Percentiles rank a stretch among this genome's conserved stretches.
Conservation (phyloP, 2,888 invertebrate species). For the Tethea ocularis region DNA sequence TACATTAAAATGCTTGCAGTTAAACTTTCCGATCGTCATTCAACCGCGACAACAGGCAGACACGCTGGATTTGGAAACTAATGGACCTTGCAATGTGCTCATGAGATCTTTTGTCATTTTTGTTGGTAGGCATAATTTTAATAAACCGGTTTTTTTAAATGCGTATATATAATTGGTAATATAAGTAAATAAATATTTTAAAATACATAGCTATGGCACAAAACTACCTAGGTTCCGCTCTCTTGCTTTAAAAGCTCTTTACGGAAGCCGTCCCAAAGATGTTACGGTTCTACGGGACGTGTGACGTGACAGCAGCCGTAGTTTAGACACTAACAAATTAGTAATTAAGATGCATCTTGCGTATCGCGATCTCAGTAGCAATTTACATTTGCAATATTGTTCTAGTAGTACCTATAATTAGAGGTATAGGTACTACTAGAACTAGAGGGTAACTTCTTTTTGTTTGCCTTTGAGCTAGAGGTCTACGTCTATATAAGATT, state of each 20-base stretch:
- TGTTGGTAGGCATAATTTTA: no score
- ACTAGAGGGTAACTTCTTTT: no score
- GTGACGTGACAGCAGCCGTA: slow-evolving; percentile 26
- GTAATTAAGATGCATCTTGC: slow-evolving; percentile 46
- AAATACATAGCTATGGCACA: neutral
- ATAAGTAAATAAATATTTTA: neutral
- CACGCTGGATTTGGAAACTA: slow-evolving; percentile 40
- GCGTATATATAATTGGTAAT: no score
- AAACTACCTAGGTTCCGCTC: neutral
- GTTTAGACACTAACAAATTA: slow-evolving; percentile 46
- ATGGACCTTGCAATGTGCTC: slow-evolving; percentile 24
- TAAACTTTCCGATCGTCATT: slow-evolving; percentile 73
- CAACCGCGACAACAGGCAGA: slow-evolving; percentile 37
- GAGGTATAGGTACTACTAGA: no score
- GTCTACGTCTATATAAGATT: neutral
- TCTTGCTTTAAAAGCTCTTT: neutral
- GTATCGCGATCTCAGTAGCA: slow-evolving; percentile 17
- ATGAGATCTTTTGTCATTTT: neutral
- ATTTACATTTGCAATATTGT: neutral
- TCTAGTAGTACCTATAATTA: no score
- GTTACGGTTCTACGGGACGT: slow-evolving; percentile 23
- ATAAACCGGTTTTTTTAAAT: no score
- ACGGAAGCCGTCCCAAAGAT: slow-evolving; percentile 8
- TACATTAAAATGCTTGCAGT: slow-evolving; percentile 72
- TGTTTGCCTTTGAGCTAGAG: neutral